Conservation (phyloP, 2,113 vertebrate species). For the Nothocercus julius region DNA sequence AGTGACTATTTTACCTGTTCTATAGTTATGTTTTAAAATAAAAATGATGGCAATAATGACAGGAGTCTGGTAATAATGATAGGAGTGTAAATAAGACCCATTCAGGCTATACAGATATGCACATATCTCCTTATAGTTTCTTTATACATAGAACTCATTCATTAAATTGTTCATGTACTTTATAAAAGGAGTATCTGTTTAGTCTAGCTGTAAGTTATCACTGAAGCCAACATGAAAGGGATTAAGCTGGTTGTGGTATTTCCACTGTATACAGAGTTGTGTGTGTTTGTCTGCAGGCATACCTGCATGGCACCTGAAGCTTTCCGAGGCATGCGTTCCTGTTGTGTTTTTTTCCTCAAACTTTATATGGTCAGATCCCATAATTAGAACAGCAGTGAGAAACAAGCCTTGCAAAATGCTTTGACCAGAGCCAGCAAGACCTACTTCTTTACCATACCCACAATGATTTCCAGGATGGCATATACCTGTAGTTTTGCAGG, state of each 20-base stretch:
- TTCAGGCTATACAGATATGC: background rate
- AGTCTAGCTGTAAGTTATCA: background rate
- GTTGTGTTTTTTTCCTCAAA: background rate
- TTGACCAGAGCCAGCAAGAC: background rate
- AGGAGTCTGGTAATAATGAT: background rate
- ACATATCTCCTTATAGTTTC: background rate
- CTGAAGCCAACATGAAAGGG: background rate
- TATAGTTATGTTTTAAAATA: background rate
- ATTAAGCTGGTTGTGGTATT: background rate
- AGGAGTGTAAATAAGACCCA: background rate
- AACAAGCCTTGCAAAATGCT: background rate
- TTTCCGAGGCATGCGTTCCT: background rate
- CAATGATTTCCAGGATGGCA: background rate
- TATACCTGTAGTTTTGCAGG: background rate
- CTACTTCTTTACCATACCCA: background rate
- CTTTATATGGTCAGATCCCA: background rate
- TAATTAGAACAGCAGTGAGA: background rate
- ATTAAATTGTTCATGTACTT: slow-evolving; percentile 1
- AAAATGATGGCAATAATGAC: background rate
- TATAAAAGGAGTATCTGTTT: background rate
- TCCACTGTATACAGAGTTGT: background rate
- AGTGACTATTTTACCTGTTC: background rate
- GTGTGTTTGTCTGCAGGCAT: background rate
- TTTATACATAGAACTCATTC: background rate
- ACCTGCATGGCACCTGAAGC: background rate